Evolutionary conservation across 2,797 vertebrate genomes (phyloP), one percentile per base, ranked within the genome.

Genomic region (Esox lucius): DNA sequence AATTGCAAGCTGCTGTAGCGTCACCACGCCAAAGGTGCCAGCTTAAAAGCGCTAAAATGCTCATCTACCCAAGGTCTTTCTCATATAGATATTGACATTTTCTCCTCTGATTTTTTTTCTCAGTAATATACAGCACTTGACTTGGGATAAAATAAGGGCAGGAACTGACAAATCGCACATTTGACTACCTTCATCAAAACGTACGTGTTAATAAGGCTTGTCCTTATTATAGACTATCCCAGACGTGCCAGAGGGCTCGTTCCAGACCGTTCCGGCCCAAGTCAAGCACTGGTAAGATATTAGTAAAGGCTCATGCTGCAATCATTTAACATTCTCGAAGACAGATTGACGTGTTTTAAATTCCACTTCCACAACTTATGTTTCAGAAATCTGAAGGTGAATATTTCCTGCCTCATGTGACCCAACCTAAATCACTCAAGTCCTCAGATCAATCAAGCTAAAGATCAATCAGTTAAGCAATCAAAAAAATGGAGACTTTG

Each of bases 381-480:
- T 46, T 35, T 73, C 61, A 68, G 9, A 42, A 67, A 56, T 66
- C 48, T 48, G 33, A 64, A 75, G 22, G 80, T 39, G 71, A 56
- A 70, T 13, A 39, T 61, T 67, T 62, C 80, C 79, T 71, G 74
- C 72, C 73, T 70, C n/a, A 64, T 80, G 81, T 84, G 72, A 72
- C 83, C 74, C 42, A 42, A 75, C 79, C 70, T 77, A 74, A 82
- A 82, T 76, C 72, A 61, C 84, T 64, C 81, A 85, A 89, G 89
- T 84, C 31, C 48, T 80, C 84, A 78, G 82, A 89, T 91, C 89
- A 85, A 89, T 88, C 78, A 70, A 51, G 68, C 73, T 48, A 70
- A 12, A 12, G 76, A 79, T 83, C 82, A 72, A 75, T 19, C 31
- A 19, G 28, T 33, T 46, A 13, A 46, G 42, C 15, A 65, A 33